Conservation (phyloP, 2,797 vertebrate species). For the Onychomys leucogaster region DNA sequence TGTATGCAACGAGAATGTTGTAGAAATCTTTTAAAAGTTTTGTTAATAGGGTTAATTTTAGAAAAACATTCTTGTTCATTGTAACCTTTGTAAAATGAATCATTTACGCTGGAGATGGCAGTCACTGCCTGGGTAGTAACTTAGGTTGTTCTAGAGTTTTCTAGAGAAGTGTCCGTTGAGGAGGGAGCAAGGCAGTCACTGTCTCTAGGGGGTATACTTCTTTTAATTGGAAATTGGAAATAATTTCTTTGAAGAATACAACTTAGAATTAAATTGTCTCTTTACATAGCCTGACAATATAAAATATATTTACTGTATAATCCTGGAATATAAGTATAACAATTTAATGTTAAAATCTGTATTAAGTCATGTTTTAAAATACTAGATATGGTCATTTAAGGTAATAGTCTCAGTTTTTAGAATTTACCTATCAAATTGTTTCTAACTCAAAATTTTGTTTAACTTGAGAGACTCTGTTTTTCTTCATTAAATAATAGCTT, state of each 20-base stretch:
- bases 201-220: slow-evolving; percentile 70
- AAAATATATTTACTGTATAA: slow-evolving; percentile 72
- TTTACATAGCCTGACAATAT: slow-evolving; percentile 67
- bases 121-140: slow-evolving; percentile 69
- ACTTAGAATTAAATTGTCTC: slow-evolving; percentile 56
- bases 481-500: slow-evolving; percentile 46
- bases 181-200: slow-evolving; percentile 41
- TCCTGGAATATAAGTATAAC: slow-evolving; percentile 55
- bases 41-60: slow-evolving; percentile 82
- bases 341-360: slow-evolving; percentile 70
- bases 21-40: slow-evolving; percentile 75
- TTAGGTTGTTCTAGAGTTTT: slow-evolving; percentile 51
- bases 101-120: slow-evolving; percentile 74
- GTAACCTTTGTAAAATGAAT: slow-evolving; percentile 75
- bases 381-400: slow-evolving; percentile 70
- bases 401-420: slow-evolving; percentile 60
- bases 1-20: slow-evolving; percentile 83
- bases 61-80: slow-evolving; percentile 73
- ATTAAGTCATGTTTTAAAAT: slow-evolving; percentile 68
- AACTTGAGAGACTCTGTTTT: slow-evolving; percentile 32
- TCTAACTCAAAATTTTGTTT: slow-evolving; percentile 69
- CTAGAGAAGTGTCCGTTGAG: slow-evolving; percentile 35
- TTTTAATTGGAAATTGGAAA: slow-evolving; percentile 67
- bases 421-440: slow-evolving; percentile 66
- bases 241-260: slow-evolving; percentile 63